Conservation (phyloP, 2,113 vertebrate genomes). For the Silurus meridionalis region DNA sequence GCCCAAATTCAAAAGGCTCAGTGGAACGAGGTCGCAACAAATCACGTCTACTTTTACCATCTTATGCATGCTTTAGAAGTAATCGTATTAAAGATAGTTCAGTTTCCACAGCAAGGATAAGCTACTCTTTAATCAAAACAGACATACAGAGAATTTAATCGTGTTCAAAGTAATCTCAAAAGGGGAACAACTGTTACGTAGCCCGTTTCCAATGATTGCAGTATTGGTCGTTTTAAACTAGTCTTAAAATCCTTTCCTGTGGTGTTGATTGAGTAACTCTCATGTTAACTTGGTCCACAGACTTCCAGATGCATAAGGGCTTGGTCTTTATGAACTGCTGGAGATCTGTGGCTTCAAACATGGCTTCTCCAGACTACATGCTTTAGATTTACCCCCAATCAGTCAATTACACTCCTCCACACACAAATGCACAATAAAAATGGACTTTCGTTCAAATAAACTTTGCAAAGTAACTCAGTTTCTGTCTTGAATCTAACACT, state of each 20-base stretch:
- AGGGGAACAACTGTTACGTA: too few relatives aligned
- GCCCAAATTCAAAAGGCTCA: conserved; percentile 11
- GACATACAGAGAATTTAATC: not conserved
- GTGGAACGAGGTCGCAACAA: not conserved
- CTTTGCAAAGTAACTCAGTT: too few relatives aligned
- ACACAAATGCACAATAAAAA: too few relatives aligned
- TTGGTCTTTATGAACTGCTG: too few relatives aligned
- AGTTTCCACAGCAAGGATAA: not conserved
- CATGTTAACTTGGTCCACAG: too few relatives aligned
- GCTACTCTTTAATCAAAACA: not conserved
- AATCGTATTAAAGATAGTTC: not conserved
- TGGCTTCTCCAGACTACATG: too few relatives aligned
- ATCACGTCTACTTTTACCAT: not conserved
- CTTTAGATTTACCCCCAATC: too few relatives aligned
- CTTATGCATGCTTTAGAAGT: not conserved
- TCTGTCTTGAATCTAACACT: too few relatives aligned
- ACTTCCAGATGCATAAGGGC: too few relatives aligned
- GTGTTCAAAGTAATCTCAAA: not conserved
- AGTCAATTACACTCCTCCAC: too few relatives aligned
- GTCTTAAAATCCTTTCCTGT: not conserved
- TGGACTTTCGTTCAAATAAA: too few relatives aligned
- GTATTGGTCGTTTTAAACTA: not conserved
- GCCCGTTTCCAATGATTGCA: not conserved
- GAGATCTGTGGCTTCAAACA: too few relatives aligned
- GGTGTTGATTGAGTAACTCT: not conserved